Percentiles rank a stretch among this genome's conserved stretches.
phyloP scores from a whole-genome alignment of 2,113 vertebrate species.

The Muntiacus reevesi region DNA sequence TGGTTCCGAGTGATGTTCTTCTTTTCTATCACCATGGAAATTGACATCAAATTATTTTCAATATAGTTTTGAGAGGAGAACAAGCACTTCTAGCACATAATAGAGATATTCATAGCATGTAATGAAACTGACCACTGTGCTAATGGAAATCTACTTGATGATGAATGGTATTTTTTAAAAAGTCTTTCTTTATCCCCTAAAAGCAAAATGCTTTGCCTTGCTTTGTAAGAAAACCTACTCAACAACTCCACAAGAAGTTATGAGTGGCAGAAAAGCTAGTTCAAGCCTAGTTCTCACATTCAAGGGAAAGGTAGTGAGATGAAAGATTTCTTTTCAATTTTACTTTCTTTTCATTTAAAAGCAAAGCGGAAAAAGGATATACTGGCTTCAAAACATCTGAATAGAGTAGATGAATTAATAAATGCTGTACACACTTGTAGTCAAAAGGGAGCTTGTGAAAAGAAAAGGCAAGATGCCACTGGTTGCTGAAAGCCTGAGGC shows the following conservation, averaged over 20 bases:
- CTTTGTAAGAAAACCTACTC: slow-evolving; percentile 55
- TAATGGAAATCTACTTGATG: slow-evolving; percentile 63
- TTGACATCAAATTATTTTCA: slow-evolving; percentile 70
- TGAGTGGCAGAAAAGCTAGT: slow-evolving; percentile 47
- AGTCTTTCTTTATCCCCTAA: slow-evolving; percentile 44
- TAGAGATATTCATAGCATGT: slow-evolving; percentile 50
- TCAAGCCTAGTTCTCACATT: slow-evolving; percentile 35
- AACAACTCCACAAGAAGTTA: slow-evolving; percentile 35
- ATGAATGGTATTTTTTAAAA: slow-evolving; percentile 50
- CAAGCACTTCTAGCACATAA: slow-evolving; percentile 35
- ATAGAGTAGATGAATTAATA: slow-evolving; percentile 49
- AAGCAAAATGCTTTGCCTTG: slow-evolving; percentile 25
- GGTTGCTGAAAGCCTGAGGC: neutral
- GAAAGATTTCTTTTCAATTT: slow-evolving; percentile 66
- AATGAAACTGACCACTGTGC: slow-evolving; percentile 58
- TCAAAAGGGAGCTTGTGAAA: slow-evolving; percentile 41
- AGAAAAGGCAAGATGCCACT: slow-evolving; percentile 26
- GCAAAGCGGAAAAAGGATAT: neutral
- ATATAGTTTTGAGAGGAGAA: slow-evolving; percentile 56
- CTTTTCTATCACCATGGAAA: slow-evolving; percentile 68
- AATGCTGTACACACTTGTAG: slow-evolving; percentile 12
- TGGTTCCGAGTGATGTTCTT: slow-evolving; percentile 12
- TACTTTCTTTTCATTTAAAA: slow-evolving; percentile 58
- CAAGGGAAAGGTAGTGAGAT: slow-evolving; percentile 23
- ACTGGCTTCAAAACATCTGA: slow-evolving; percentile 5